Evolutionary conservation across 2,113 vertebrate species (phyloP), one percentile per base, ranked within the genome.

Genomic region (Pseudolaguvia tuberculata): DNA sequence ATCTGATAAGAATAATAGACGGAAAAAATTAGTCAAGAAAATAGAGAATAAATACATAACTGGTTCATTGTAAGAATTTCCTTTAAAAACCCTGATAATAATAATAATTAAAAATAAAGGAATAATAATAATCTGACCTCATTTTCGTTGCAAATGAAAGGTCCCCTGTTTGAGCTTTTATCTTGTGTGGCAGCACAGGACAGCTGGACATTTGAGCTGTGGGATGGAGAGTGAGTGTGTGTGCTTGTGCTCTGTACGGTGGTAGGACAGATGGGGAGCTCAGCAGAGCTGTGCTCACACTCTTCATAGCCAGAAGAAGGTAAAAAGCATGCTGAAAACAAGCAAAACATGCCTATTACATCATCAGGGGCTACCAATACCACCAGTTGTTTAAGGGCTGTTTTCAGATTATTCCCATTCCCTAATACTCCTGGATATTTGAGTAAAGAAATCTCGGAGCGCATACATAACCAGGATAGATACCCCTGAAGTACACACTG

Each of bases 241-340:
- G 13, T 66, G 68, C 65, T 61, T 31, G n/a, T 61, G 57, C 17
- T 65, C 25, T 65, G 57, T 35, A 58, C 6, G 48, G 21, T 63
- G 20, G 70, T 68, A n/a, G 51, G 23, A 31, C 45, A 55, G 72
- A 71, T 23, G 31, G 73, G 53, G 25, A 52, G 53, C 17, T 76
- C 80, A 47, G 77, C 77, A 39, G 71, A 50, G 74, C 58, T 79
- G 55, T 63, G 63, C 31, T 77, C 73, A 21, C 62, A 79, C 21
- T 70, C 77, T 17, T 79, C 80, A 27, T 74, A n/a, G 13, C 51
- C 70, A 59, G 42, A 56, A 58, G 52, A 35, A 69, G 77, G 17
- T 10, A 79, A 62, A 53, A 72, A 21, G 14, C 63, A 70, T 35
- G 70, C 80, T 82, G 50, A 17, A 65, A 73, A 48, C 23, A 70